Conservation (phyloP, 2,113 vertebrate species). For the Procavia capensis region DNA sequence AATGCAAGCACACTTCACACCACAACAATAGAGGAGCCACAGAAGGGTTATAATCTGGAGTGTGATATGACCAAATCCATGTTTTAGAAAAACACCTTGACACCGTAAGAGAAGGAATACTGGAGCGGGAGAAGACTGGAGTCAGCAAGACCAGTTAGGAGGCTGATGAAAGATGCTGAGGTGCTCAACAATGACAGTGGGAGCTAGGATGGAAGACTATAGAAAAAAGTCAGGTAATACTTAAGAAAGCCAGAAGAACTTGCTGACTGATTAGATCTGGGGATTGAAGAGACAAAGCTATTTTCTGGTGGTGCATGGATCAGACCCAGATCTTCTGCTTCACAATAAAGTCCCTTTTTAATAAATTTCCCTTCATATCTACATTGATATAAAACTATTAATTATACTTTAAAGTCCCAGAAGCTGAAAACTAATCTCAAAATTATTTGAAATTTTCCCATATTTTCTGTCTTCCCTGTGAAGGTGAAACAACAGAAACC, state of each 20-base stretch:
- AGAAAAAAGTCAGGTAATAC: neutral
- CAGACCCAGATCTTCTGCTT: neutral
- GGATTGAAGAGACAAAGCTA: neutral
- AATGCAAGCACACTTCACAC: neutral
- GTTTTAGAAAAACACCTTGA: constrained; percentile 16
- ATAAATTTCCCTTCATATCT: constrained; percentile 15
- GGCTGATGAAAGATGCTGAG: neutral
- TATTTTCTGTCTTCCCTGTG: neutral
- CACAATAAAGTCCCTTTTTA: neutral
- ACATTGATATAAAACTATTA: neutral
- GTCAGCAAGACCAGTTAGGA: neutral
- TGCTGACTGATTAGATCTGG: neutral
- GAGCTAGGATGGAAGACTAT: neutral
- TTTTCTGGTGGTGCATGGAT: neutral
- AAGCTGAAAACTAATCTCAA: constrained; percentile 9
- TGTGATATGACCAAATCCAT: neutral
- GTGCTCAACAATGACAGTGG: neutral
- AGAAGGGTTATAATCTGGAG: neutral
- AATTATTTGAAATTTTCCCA: neutral
- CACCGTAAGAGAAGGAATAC: neutral
- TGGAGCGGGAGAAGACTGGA: neutral
- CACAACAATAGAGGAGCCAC: neutral
- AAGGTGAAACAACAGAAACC: constrained; percentile 5
- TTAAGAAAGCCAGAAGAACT: neutral
- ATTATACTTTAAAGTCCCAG: neutral